Evolutionary conservation across 2,797 vertebrate species (phyloP), one percentile per base, ranked within the genome.

Genomic region (Poeciliopsis infans): DNA sequence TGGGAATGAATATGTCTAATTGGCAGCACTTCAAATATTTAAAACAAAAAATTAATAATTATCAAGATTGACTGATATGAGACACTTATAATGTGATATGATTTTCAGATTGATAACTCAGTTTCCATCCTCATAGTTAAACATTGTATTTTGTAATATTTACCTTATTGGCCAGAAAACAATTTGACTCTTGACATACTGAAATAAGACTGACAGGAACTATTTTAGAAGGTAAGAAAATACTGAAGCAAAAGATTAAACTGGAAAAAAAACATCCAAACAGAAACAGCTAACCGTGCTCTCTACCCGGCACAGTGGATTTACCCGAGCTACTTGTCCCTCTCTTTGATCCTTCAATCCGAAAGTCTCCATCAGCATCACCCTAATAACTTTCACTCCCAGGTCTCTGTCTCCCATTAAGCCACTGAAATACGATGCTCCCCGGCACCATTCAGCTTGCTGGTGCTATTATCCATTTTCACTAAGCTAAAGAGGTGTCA

Each of bases 311-410:
- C 82, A 72, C 49, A 64, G 83, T 77, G 61, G 88, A 89, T 88
- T 91, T 84, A 83, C 3, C n/a, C 25, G 7, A 85, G 84, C 87
- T 82, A 77, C 82, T 55, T 89, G 87, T 84, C 79, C 49, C 59
- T 4, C 46, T 75, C 75, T 90, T 79, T 89, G 82, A 91, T 93
- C 83, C 77, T 53, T 88, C 81, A 83, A 74, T 88, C 83, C 87
- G 51, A 83, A 64, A 15, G 88, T 82, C 83, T 91, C 79, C 68
- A 80, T 85, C 70, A 81, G 78, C 73, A 72, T 70, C 77, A 25
- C 79, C 82, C 85, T 82, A 82, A 88, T 86, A 89, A 84, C 86
- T 80, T 77, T 66, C 61, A 15, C 66, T 72, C 72, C 57, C 77
- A 45, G 75, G 80, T 77, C 75, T 77, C 75, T 72, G 76, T 74